These are phyloP conservation scores for Phocoena sinus DNA, from an alignment of 2,113 vertebrate species.

Conservation along the genomic window DNA sequence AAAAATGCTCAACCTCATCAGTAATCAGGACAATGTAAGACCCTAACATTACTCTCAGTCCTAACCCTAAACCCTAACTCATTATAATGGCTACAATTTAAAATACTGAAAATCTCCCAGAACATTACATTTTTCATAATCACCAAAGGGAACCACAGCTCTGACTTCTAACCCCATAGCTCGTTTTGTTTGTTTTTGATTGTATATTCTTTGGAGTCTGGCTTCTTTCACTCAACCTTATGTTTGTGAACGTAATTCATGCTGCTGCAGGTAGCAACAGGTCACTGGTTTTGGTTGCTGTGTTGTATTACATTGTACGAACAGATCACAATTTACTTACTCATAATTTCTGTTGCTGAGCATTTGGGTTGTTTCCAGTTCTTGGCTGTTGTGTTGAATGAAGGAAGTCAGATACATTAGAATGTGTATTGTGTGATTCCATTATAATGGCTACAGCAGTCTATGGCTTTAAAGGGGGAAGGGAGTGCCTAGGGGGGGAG, in stretches of 20 bases:
- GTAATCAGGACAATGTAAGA: background rate
- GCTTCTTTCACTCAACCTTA: background rate
- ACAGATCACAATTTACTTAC: background rate
- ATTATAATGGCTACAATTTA: background rate
- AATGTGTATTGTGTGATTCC: background rate
- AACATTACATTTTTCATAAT: background rate
- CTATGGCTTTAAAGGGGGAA: background rate
- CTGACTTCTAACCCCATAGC: background rate
- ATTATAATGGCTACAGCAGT: background rate
- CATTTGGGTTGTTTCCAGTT: background rate
- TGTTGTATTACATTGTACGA: background rate
- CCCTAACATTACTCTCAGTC: fast-evolving
- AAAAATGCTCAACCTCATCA: background rate
- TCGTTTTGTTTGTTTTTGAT: background rate
- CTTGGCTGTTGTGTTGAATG: background rate
- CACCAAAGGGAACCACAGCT: background rate
- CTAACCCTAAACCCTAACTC: background rate
- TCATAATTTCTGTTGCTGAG: background rate
- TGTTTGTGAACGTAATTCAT: background rate
- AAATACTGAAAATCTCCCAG: background rate
- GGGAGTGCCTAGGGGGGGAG: background rate
- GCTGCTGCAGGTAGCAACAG: background rate
- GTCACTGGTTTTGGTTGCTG: background rate
- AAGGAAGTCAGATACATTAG: background rate
- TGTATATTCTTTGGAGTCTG: background rate